A percentile compares a stretch with the other conserved stretches of the same genome.
phyloP scores from a whole-genome alignment of 1,140 invertebrate species.

The Argopecten irradians region DNA sequence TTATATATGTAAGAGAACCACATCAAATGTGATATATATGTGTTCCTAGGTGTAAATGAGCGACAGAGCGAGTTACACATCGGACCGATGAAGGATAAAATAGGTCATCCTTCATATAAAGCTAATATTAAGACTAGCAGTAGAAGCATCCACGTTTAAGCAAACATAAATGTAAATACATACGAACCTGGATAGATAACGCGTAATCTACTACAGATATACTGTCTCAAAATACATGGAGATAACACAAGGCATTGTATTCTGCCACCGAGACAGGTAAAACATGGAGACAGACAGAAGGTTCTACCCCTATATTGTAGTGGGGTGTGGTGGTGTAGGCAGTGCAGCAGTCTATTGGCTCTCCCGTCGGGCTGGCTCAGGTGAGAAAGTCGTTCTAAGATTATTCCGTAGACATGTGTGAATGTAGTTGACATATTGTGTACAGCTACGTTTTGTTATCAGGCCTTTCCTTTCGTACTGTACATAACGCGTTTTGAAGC shows the following conservation, averaged over 20 bases:
- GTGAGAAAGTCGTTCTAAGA: too few species aligned
- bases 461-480: not conserved
- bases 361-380: constrained; percentile 58
- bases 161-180: not conserved
- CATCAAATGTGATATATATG: too few species aligned
- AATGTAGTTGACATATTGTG: not conserved
- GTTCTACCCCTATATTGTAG: constrained; percentile 69
- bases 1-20: too few species aligned
- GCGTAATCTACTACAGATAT: not conserved
- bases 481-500: too few species aligned
- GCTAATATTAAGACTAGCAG: too few species aligned
- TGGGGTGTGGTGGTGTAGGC: constrained; percentile 72
- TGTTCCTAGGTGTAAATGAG: too few species aligned
- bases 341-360: constrained; percentile 73
- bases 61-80: too few species aligned
- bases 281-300: constrained; percentile 11
- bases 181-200: not conserved
- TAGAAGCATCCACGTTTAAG: not conserved
- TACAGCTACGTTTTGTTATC: not conserved
- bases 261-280: not conserved
- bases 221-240: too few species aligned
- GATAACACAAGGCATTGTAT: not conserved
- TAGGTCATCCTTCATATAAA: too few species aligned
- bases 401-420: not conserved
- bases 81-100: too few species aligned